Evolutionary conservation across 1,140 invertebrate species (phyloP), one percentile per base, ranked within the genome.

Genomic region (Zaprionus nigranus): DNA sequence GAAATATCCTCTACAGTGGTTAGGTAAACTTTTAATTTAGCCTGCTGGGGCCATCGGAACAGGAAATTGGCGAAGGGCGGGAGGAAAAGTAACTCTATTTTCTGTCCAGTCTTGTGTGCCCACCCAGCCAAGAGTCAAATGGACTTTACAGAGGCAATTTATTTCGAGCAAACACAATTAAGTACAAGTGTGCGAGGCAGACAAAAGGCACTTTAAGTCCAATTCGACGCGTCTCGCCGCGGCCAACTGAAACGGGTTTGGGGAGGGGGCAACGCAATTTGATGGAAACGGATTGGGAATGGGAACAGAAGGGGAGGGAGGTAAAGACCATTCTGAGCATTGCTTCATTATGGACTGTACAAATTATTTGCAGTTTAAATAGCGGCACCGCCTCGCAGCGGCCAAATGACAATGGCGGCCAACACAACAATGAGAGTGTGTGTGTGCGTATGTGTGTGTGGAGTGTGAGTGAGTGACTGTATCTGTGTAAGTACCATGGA

Each of bases 321-420:
- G 36, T 11, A 51, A 22, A 12, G 54, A 74, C 80, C 70, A 79
- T 74, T 46, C 63, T 17, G 62, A 65, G 66, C 79, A 72, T 78
- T 62, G 78, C 84, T 88, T 88, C 62, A 87, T 87, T 87, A 87
- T 74, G 69, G 78, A 49, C 65, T 49, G 64, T 69, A 88, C 78
- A 84, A 90, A 88, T 84, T 81, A 75, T 88, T 88, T 84, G 78
- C 71, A 84, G 81, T 88, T 88, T 84, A 84, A 88, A 87, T 63
- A 65, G 67, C 51, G 43, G 54, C 43, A 56, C 46, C 38, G 36
- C 54, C 40, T 15, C 59, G 17, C 54, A 46, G 28, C 38, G 24
- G 51, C 40, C 54, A 56, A 77, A 72, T 70, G 80, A 78, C 66
- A 83, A 80, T 77, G 80, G 67, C 60, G 60, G 78, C 70, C 66